A percentile compares a stretch with the other conserved stretches of the same genome.
Conservation (phyloP, 1,140 invertebrate species). For the Drosophila suzukii region DNA sequence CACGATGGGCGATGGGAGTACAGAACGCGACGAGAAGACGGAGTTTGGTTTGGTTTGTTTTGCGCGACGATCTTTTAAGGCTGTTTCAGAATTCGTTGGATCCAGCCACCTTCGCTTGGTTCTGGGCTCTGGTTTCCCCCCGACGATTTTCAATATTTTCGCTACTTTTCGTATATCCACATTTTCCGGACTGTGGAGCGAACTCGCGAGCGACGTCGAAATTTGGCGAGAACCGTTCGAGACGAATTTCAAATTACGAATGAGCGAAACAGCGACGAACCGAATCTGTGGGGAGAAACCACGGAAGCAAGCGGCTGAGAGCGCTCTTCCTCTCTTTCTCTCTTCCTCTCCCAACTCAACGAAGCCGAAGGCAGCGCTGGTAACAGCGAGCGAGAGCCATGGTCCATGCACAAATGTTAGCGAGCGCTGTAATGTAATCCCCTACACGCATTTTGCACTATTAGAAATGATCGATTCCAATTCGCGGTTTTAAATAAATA, state of each 20-base stretch:
- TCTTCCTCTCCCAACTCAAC: slow-evolving; percentile 26
- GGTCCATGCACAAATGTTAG: slow-evolving; percentile 1
- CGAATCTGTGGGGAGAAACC: slow-evolving; percentile 1
- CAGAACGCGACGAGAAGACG: slow-evolving; percentile 6
- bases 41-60: slow-evolving; percentile 11
- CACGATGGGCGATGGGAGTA: background rate
- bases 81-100: background rate
- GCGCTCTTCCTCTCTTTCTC: background rate
- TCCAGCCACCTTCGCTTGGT: no score
- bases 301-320: background rate
- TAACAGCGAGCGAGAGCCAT: background rate
- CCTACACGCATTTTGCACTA: background rate
- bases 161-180: slow-evolving; percentile 16
- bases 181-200: slow-evolving; percentile 6
- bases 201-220: background rate
- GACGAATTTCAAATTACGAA: slow-evolving; percentile 5
- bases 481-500: background rate
- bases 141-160: background rate
- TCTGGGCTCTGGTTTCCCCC: background rate
- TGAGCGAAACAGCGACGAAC: slow-evolving; percentile 5
- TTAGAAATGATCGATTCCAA: background rate
- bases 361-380: slow-evolving; percentile 7
- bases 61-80: slow-evolving; percentile 8
- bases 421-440: background rate
- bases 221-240: slow-evolving; percentile 1